Evolutionary conservation across 2,113 vertebrate species (phyloP), one percentile per base, ranked within the genome.

Genomic region (Crotalus horridus): DNA sequence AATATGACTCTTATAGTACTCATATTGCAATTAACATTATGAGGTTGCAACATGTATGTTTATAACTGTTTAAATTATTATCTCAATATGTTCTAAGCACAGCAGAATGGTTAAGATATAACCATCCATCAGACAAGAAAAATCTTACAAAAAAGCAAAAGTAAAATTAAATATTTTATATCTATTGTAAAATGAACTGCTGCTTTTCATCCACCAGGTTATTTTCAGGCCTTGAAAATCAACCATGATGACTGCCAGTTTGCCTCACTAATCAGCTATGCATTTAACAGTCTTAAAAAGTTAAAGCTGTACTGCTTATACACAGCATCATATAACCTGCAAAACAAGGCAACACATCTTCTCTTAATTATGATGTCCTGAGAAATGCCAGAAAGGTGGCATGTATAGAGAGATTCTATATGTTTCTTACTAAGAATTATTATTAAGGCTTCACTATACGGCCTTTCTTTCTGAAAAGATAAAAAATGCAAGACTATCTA

Each of bases 391-490:
- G 24, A 64, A 90, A n/a, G 8, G 61, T 3, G 23, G 3, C 15
- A 53, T 53, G 64, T 54, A 48, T 33, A 61, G 24, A n/a, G 48
- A 39, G n/a, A 15, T 90, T 81, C 89, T 17, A 69, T 90, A 46
- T 89, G 43, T 58, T 59, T 89, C 11, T 59, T 61, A 46, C 20
- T 11, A 43, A 89, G 55, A 46, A 23, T 24, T 23, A 23, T 12
- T 88, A 43, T 89, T 46, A 48, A 48, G n/a, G 10, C 29, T 90
- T 53, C 8, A 54, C 21, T 90, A 92, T 51, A 95, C 89, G 10
- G 3, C 51, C 94, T 91, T 10, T 93, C 53, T 95, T 92, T 89
- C 91, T 95, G 93, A 21, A 9, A 1, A 93, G 46, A 11, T 39
- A 2, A 7, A 86, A 85, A 90, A 1, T 29, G 46, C 46, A 87